Evolutionary conservation across 2,797 vertebrate species (phyloP).

Genomic region (Gymnothorax reevesii): DNA sequence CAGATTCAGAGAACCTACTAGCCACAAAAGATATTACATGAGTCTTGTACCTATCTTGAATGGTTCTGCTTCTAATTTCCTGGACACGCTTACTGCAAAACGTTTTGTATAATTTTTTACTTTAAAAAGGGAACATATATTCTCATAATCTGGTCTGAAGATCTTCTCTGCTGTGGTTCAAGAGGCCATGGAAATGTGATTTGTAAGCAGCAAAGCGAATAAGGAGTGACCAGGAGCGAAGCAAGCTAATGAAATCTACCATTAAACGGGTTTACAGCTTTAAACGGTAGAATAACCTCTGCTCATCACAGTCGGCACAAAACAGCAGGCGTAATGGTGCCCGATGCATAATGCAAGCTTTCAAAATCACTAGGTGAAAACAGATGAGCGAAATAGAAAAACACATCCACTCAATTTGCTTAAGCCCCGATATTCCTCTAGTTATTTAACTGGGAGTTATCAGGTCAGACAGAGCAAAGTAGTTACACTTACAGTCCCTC

Average conservation of each 20-base stretch:
- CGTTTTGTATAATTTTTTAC: conserved; percentile 38
- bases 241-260: conserved; percentile 59
- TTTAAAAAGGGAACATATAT: conserved; percentile 48
- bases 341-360: conserved; percentile 30
- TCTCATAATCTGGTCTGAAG: conserved; percentile 46
- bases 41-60: conserved; percentile 59
- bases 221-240: conserved; percentile 58
- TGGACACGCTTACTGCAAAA: conserved; percentile 49
- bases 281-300: conserved; percentile 49
- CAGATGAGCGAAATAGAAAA: conserved; percentile 35
- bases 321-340: conserved; percentile 14
- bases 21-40: conserved; percentile 55
- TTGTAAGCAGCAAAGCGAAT: conserved; percentile 58
- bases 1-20: conserved; percentile 48
- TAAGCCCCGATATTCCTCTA: conserved; percentile 41
- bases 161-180: conserved; percentile 54
- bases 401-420: conserved; percentile 27
- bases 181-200: conserved; percentile 53
- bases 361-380: conserved; percentile 36
- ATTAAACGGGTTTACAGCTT: conserved; percentile 65
- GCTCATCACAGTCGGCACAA: not conserved
- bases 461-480: conserved; percentile 47
- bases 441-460: conserved; percentile 46
- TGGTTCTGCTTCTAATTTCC: conserved; percentile 59
- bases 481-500: conserved; percentile 43